phyloP scores from a whole-genome alignment of 53 echinoderm and acorn worm genomes.

The Actinopyga echinites region DNA sequence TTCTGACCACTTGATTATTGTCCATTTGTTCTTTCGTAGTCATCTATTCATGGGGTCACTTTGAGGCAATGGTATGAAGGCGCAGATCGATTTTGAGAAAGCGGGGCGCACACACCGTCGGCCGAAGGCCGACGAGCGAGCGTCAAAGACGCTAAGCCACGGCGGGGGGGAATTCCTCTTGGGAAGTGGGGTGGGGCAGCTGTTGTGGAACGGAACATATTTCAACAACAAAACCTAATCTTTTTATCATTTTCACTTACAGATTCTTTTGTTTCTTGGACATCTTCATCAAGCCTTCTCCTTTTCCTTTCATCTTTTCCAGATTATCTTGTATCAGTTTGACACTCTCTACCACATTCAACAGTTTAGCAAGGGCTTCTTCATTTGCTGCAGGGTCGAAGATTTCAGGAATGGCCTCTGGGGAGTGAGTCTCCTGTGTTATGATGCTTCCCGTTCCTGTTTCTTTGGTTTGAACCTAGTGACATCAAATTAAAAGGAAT shows the following conservation, averaged over 20 bases:
- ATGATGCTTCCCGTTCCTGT: background rate
- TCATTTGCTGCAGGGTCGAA: background rate
- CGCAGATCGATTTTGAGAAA: no score
- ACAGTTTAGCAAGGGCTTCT: background rate
- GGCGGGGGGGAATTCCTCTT: no score
- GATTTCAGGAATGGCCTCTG: background rate
- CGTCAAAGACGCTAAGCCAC: no score
- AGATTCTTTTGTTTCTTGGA: background rate
- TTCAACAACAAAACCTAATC: no score
- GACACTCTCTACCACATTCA: background rate
- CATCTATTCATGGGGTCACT: no score
- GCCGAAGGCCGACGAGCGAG: no score
- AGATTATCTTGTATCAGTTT: background rate
- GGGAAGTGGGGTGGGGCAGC: no score
- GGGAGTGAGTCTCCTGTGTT: slow-evolving; percentile 6
- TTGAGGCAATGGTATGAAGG: no score
- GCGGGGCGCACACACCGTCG: no score
- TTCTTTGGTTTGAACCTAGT: background rate
- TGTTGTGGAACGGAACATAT: no score
- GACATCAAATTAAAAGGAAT: background rate
- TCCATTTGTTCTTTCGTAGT: no score
- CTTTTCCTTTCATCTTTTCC: background rate
- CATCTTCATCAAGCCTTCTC: slow-evolving; percentile 1
- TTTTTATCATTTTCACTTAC: background rate
- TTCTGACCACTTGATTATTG: no score